Evolutionary conservation across 2,113 vertebrate genomes (phyloP), one percentile per base, ranked within the genome.

Genomic region (Silurus glanis): DNA sequence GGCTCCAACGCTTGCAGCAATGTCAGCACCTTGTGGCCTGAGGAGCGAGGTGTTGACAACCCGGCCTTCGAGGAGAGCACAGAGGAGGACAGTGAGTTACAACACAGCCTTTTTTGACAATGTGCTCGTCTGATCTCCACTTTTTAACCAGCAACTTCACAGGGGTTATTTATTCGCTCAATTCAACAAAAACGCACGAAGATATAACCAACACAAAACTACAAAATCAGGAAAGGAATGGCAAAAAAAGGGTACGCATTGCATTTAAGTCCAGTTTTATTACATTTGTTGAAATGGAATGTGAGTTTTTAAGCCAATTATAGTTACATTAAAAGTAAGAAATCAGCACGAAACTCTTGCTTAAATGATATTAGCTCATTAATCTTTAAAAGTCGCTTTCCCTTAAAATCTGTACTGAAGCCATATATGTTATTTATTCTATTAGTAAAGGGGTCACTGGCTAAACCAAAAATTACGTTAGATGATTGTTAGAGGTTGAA

Each of bases 51-150:
- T 86, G 94, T 97, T 0, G 97, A 99, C 92, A 99, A 98, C 92
- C 97, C 96, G 0, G 96, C 97, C 90, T 99, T 98, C 51, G 98
- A 99, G 89, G 98, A 98, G 93, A 97, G 85, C 93, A 93, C 94
- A 0, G 94, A 94, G 85, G 94, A 97, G 85, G 97, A 99, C 89
- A 94, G 98, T 99, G 95, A 90, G 97, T 96, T 62, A 89, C 66
- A 13, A 82, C 23, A 59, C 16, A 80, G 76, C 16, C 9, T 21
- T 61, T 37, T 45, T 13, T 61, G 5, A 61, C 10, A 7, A 19
- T 16, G 53, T 17, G 23, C 55, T 55, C 45, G 9, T 23, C 76
- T 19, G 53, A 58, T 37, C 53, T 79, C 16, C 19, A 37, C 76
- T 79, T 58, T 53, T 58, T 9, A 51, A 56, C 12, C 12, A 14